Evolutionary conservation across 2,797 vertebrate genomes (phyloP).

Genomic region (Melanotaenia pygmaea): DNA sequence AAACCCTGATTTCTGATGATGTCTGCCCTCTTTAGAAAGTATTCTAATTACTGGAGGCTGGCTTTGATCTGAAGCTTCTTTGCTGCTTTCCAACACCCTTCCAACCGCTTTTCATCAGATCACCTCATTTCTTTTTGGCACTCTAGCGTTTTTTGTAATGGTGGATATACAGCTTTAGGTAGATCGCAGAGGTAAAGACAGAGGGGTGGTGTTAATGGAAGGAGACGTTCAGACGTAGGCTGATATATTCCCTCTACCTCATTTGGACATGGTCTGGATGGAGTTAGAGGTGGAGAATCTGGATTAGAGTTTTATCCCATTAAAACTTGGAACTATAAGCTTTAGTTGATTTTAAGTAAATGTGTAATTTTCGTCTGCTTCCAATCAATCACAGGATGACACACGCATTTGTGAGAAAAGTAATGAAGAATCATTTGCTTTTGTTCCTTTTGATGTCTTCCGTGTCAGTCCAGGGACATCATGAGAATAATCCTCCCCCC

Average conservation of each 20-base stretch:
- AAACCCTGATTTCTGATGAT: conserved; percentile 76
- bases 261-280: conserved; percentile 26
- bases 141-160: conserved; percentile 31
- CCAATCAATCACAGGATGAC: conserved; percentile 45
- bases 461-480: conserved; percentile 39
- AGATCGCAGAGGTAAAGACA: conserved; percentile 57
- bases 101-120: conserved; percentile 76
- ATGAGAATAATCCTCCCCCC: conserved; percentile 62
- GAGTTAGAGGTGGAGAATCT: conserved; percentile 39
- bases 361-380: conserved; percentile 48
- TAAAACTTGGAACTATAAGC: conserved; percentile 66
- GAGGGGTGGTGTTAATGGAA: conserved; percentile 62
- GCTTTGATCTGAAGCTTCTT: conserved; percentile 76
- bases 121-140: conserved; percentile 75
- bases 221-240: conserved; percentile 49
- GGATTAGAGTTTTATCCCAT: conserved; percentile 74
- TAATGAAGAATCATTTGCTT: conserved; percentile 38
- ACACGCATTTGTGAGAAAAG: conserved; percentile 15
- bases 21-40: conserved; percentile 71
- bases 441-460: conserved; percentile 43
- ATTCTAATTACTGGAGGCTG: conserved; percentile 78
- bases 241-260: background rate
- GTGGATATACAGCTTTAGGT: conserved; percentile 67
- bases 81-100: conserved; percentile 67
- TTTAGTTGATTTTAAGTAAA: conserved; percentile 31